Evolutionary conservation across 1,140 invertebrate genomes (phyloP), one percentile per base, ranked within the genome.

Genomic region (Adelges cooleyi): DNA sequence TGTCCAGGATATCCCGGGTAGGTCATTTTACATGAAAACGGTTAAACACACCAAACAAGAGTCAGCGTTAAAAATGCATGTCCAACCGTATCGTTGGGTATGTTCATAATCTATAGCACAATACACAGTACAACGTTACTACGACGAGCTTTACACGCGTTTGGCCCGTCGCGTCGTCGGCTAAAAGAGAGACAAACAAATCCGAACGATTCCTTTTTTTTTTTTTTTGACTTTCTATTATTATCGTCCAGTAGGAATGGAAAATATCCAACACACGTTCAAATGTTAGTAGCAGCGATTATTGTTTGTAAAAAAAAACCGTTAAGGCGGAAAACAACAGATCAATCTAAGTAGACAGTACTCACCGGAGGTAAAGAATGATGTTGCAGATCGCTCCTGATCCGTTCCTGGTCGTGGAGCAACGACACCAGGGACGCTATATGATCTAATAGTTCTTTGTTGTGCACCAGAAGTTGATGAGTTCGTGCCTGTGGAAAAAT

Each of bases 361-460:
- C 56, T 46, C 33, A 62, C 56, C 56, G 56, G 56, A 1, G 56
- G 56, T 10, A 62, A 42, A n/a, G 56, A 62, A 62, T 44, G 56
- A 20, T 62, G 56, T 62, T 62, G 56, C 40, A 48, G 5, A 46
- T 62, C 56, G 8, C 5, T 62, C n/a, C 56, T 62, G 40, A 62
- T 48, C 56, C 56, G 42, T 73, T 95, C 91, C 59, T 90, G 80
- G 42, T 89, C 86, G 70, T 92, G 87, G 40, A 94, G 79, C 70
- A 91, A 86, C 5, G 82, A 77, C 0, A 96, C 91, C 66, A 98
- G 78, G 1, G 86, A 85, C 65, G 89, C 85, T 70, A 95, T 89
- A 74, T 97, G 94, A 71, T 98, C 92, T 44, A 98, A 76, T 8
- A 98, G 77, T 73, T 98, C 94, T 67, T 90, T 86, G 77, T 98